Evolutionary conservation across 2,888 invertebrate species (phyloP), one percentile per base, ranked within the genome.

Genomic region (Biston betularia): DNA sequence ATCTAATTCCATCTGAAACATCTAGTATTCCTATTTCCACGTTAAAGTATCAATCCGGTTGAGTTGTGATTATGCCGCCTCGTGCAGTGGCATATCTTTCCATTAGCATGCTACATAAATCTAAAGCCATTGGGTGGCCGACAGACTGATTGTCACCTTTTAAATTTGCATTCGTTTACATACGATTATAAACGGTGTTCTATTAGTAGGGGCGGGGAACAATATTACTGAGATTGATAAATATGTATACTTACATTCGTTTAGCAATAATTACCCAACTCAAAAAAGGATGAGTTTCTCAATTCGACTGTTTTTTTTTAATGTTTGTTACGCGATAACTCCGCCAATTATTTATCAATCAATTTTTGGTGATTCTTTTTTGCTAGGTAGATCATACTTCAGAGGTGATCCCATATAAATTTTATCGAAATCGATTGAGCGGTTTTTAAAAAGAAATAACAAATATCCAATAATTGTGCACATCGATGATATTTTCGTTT

Each of bases 151-250:
- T 91, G 91, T 92, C 92, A 90, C 90, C 89, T 89, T 89, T 89
- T 90, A 90, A 89, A 92, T 92, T 92, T 92, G 88, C 92, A 92
- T 92, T 80, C 80, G 89, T 93, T 92, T 88, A 77, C 87, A 73
- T 66, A 62, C 57, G 50, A 61, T 65, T 65, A 65, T 53, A 42
- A 42, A 69, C 71, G 14, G 24, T n/a, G 24, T n/a, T 45, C 57
- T 63, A 56, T 54, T 12, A 12, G 55, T 34, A 1, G 14, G 54
- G 11, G 54, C 44, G 11, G 46, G 48, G 12, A 34, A 48, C 15
- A 55, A n/a, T 40, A 24, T 35, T 35, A 33, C 7, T 5, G 10
- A 9, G 24, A 8, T 6, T 40, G 24, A 10, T 50, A 6, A 14
- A 38, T 8, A 10, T 40, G 10, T 42, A 53, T 38, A 53, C 4